Base-by-base conservation (phyloP, 2,888 invertebrate species). In the Hypselothyrea guttata region DNA sequence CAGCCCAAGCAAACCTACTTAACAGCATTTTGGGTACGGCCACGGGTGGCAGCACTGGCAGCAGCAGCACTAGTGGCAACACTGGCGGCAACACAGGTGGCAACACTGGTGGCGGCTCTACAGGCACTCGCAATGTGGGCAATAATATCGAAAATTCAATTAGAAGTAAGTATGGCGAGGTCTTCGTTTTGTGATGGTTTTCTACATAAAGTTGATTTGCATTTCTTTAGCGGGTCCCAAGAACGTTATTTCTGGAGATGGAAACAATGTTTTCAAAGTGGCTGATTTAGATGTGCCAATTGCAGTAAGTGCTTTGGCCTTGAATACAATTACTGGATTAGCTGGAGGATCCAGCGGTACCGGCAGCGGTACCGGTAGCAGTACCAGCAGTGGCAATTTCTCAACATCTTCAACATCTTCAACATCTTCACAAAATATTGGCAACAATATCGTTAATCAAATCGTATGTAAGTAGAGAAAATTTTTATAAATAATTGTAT, bases 91-190 rank as follows among this genome's bases (percentile, higher is more conserved):
- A 35, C 1, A 59, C 41, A 22, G 22, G 18, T 11, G 56, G 47
- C 30, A 59, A 42, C n/a, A 13, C 11, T 7, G 18, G 13, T 9
- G 18, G 42, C 7, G 42, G n/a, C 11, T 7, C 48, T 59, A 56
- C 35, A 4, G 22, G 22, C 2, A 5, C 22, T 22, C 3, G 22
- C 22, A 22, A 5, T 22, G 22, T 22, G 2, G 35, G 35, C 9
- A 35, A 35, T 1, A 59, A 47, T 30, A 31, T 30, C 11, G 47
- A 35, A 18, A 59, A 42, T n/a, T 11, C 11, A 5, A 28, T 48
- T 7, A 48, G n/a, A 8, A 7, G 59, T 59, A 56, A 44, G 57
- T 31, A n/a, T n/a, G n/a, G n/a, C n/a, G n/a, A n/a, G n/a, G n/a
- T n/a, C n/a, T n/a, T n/a, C n/a, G n/a, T n/a, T n/a, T n/a, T n/a